Evolutionary conservation across 2,113 vertebrate genomes (phyloP).

Genomic region (Hemibagrus wyckioides): DNA sequence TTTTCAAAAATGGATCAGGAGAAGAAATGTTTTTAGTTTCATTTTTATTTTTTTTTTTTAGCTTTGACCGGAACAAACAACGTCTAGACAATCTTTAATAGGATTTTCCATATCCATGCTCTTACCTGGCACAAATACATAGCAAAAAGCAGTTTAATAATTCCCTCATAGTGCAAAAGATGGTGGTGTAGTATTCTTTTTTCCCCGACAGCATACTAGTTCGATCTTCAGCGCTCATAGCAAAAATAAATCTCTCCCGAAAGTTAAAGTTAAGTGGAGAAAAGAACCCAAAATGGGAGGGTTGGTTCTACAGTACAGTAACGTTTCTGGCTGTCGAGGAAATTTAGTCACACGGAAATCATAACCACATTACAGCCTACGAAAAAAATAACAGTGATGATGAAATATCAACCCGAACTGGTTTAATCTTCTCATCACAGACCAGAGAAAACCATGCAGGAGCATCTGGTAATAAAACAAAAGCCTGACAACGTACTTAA

Average conservation of each 20-base stretch:
- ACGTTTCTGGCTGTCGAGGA: not conserved
- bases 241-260: not conserved
- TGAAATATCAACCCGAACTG: not conserved
- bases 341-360: not conserved
- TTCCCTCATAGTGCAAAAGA: not conserved
- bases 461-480: slow-evolving; percentile 25
- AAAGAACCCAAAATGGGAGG: not conserved
- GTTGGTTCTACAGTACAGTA: not conserved
- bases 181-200: not conserved
- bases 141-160: not conserved
- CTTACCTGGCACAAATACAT: not conserved
- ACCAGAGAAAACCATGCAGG: slow-evolving; percentile 11
- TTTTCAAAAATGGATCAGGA: not conserved
- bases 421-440: slow-evolving; percentile 30
- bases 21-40: not conserved
- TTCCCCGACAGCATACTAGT: not conserved
- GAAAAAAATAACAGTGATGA: not conserved
- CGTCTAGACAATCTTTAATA: not conserved
- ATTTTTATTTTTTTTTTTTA: not conserved
- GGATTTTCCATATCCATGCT: not conserved
- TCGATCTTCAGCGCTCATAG: not conserved
- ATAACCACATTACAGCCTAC: not conserved
- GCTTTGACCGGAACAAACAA: not conserved
- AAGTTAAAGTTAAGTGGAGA: not conserved
- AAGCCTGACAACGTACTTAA: not conserved